phyloP scores from a whole-genome alignment of 2,888 invertebrate species.

The Acanthosepion lycidas region DNA sequence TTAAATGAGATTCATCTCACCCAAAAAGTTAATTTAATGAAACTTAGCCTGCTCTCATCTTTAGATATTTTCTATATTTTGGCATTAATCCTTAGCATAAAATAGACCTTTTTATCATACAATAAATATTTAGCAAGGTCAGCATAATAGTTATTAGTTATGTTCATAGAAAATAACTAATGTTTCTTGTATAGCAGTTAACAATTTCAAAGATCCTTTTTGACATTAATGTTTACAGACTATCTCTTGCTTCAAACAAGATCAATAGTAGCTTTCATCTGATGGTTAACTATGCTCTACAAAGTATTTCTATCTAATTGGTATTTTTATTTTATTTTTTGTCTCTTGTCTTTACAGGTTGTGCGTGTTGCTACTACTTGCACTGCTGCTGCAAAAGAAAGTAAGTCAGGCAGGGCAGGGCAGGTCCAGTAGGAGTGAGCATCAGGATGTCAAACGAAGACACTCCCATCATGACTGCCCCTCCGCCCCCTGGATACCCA shows the following conservation, averaged over 20 bases:
- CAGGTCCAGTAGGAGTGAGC: not conserved
- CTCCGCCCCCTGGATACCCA: constrained; percentile 60
- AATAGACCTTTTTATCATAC: too few species aligned
- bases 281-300: not conserved
- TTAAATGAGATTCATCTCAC: too few species aligned
- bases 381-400: constrained; percentile 38
- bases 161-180: too few species aligned
- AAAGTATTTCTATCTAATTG: not conserved
- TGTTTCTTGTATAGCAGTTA: too few species aligned
- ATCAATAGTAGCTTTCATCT: not conserved
- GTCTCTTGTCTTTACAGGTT: constrained; percentile 23
- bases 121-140: too few species aligned
- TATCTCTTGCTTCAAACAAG: not conserved
- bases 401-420: not conserved
- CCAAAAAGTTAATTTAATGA: too few species aligned
- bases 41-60: too few species aligned
- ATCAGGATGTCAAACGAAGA: constrained; percentile 59
- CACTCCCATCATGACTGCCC: constrained; percentile 61
- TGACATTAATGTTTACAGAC: too few species aligned
- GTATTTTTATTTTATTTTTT: not conserved
- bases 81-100: too few species aligned
- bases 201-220: too few species aligned
- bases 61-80: too few species aligned
- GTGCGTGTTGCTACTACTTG: constrained; percentile 39
- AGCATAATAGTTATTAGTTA: too few species aligned